A percentile compares a stretch with the other conserved stretches of the same genome.
Conservation (phyloP, 2,113 vertebrate genomes). For the Scartelaos histophorus region DNA sequence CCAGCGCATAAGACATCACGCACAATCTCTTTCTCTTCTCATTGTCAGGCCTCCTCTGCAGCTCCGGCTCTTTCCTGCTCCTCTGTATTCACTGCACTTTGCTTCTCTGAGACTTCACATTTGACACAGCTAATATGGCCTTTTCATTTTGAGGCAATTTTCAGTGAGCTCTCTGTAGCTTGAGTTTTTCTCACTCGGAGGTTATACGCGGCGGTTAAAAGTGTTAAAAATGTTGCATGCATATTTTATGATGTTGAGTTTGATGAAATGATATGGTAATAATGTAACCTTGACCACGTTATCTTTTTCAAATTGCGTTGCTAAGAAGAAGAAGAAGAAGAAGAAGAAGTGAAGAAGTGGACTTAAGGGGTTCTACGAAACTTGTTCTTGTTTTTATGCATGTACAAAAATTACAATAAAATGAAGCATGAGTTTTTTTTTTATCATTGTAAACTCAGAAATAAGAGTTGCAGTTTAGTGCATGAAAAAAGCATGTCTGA, state of each 20-base stretch:
- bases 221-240: slow-evolving; percentile 18
- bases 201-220: slow-evolving; percentile 53
- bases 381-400: no score
- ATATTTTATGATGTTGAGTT: background rate
- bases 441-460: background rate
- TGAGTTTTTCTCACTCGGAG: slow-evolving; percentile 39
- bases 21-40: slow-evolving; percentile 52
- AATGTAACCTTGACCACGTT: no score
- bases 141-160: slow-evolving; percentile 64
- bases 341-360: no score
- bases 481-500: background rate
- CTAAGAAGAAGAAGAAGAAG: no score
- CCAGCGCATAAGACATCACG: slow-evolving; percentile 61
- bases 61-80: slow-evolving; percentile 24
- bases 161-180: slow-evolving; percentile 32
- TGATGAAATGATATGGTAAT: background rate
- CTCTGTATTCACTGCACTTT: slow-evolving; percentile 58
- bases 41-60: slow-evolving; percentile 47
- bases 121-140: slow-evolving; percentile 63
- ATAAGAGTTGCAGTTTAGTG: background rate
- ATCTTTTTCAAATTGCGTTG: no score
- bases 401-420: no score
- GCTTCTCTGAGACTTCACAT: slow-evolving; percentile 49
- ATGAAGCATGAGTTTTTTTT: background rate
- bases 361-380: no score